Percentiles rank a stretch among this genome's conserved stretches.
Evolutionary conservation across 2,797 vertebrate species (phyloP).

Genomic region (Sebastes umbrosus): DNA sequence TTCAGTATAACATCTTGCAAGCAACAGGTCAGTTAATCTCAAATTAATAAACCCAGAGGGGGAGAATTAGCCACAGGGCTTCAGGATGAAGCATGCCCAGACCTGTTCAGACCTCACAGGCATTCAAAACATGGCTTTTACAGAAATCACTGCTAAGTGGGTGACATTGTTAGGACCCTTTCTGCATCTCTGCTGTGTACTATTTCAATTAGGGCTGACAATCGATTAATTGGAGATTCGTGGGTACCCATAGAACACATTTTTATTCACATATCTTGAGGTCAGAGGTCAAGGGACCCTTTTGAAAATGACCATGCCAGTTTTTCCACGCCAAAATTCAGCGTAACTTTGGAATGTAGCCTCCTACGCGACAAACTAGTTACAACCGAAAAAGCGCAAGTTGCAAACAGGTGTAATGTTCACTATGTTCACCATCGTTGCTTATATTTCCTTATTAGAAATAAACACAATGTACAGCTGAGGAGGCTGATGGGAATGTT

Average conservation of each 20-base stretch:
- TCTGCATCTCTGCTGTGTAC: not conserved
- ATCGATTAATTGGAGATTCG: no score
- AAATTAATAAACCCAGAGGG: slow-evolving; percentile 53
- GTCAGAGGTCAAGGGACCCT: no score
- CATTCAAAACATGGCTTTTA: not conserved
- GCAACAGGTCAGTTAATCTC: slow-evolving; percentile 56
- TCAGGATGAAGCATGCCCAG: slow-evolving; percentile 22
- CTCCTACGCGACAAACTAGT: accelerated
- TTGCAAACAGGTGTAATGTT: not conserved
- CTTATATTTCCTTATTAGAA: not conserved
- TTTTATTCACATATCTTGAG: no score
- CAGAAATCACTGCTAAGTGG: not conserved
- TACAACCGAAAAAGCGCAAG: no score
- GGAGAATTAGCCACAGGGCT: slow-evolving; percentile 16
- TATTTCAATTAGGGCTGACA: not conserved
- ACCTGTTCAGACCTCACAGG: slow-evolving; percentile 10
- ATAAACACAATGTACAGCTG: not conserved
- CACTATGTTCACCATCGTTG: not conserved
- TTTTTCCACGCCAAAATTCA: no score
- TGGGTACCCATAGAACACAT: no score
- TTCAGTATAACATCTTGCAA: slow-evolving; percentile 26
- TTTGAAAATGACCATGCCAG: no score
- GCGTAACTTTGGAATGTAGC: no score
- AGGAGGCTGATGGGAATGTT: not conserved
- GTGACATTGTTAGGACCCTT: not conserved